Evolutionary conservation across 2,797 vertebrate genomes (phyloP).

Genomic region (Sebastes wilsoni): DNA sequence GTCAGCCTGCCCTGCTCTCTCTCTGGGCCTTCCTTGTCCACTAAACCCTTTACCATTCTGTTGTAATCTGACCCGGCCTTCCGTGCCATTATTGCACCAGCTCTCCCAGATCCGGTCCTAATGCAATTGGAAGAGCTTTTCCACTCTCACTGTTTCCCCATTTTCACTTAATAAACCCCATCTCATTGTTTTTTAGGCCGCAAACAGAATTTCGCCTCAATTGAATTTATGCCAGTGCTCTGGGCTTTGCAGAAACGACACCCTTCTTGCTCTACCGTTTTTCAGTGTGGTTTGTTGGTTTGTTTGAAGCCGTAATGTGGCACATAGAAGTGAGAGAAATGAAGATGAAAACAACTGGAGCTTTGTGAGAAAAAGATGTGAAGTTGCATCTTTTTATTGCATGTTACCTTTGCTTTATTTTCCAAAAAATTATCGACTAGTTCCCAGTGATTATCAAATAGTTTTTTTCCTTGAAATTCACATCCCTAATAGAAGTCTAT

Average conservation of each 20-base stretch:
- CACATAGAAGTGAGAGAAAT: not conserved
- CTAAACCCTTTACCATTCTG: constrained; percentile 70
- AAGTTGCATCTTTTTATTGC: not conserved
- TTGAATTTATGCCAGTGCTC: constrained; percentile 64
- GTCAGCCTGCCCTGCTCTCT: constrained; percentile 40
- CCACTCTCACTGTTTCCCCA: constrained; percentile 73
- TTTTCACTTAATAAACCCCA: constrained; percentile 81
- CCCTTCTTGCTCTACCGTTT: constrained; percentile 16
- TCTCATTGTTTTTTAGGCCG: constrained; percentile 75
- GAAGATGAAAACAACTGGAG: not conserved
- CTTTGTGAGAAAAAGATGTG: not conserved
- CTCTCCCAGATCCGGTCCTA: constrained; percentile 75
- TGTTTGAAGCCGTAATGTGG: constrained; percentile 21
- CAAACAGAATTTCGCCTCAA: constrained; percentile 77
- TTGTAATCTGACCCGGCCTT: constrained; percentile 69
- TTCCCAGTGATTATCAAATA: not conserved
- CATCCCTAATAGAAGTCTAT: too few relatives aligned
- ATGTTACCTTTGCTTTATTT: not conserved
- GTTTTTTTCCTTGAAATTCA: too few relatives aligned
- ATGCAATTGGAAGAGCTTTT: constrained; percentile 77
- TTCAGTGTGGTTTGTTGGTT: constrained; percentile 19
- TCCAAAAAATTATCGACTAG: not conserved
- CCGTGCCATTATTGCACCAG: constrained; percentile 75
- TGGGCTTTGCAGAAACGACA: constrained; percentile 46
- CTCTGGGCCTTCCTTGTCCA: constrained; percentile 54